Conservation (phyloP, 2,888 invertebrate genomes). For the Augochlorella aurata region DNA sequence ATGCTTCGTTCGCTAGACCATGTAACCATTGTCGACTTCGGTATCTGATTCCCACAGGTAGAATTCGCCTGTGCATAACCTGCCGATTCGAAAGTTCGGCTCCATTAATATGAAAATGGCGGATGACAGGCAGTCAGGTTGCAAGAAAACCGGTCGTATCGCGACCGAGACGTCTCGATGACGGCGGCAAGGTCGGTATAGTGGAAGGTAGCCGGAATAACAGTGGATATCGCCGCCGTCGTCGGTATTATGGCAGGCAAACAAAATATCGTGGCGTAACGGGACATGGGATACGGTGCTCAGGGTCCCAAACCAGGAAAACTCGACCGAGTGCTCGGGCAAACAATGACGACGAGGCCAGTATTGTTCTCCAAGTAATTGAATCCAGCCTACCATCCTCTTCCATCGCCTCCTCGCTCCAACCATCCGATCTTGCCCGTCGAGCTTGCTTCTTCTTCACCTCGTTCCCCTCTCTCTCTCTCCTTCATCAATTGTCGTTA, state of each 20-base stretch:
- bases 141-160: slow-evolving; percentile 13
- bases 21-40: neutral
- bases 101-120: slow-evolving; percentile 24
- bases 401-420: slow-evolving; percentile 43
- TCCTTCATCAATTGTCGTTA: slow-evolving; percentile 39
- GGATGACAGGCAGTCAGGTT: slow-evolving; percentile 1
- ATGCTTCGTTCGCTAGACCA: neutral
- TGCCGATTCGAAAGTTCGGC: slow-evolving; percentile 5
- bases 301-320: slow-evolving; percentile 75
- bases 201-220: slow-evolving; percentile 31
- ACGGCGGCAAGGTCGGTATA: slow-evolving; percentile 42
- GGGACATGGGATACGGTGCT: slow-evolving; percentile 66
- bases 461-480: slow-evolving; percentile 39
- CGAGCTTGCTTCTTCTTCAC: slow-evolving; percentile 56
- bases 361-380: slow-evolving; percentile 81
- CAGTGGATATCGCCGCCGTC: slow-evolving; percentile 38
- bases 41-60: neutral
- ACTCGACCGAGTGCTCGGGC: slow-evolving; percentile 78
- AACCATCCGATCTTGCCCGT: slow-evolving; percentile 67
- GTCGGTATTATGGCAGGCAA: slow-evolving; percentile 75
- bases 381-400: slow-evolving; percentile 76
- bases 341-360: slow-evolving; percentile 79
- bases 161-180: slow-evolving; percentile 15
- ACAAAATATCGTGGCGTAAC: slow-evolving; percentile 79
- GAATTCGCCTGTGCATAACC: slow-evolving; percentile 17